phyloP scores from a whole-genome alignment of 2,113 vertebrate genomes.

The Ranitomeya imitator region DNA sequence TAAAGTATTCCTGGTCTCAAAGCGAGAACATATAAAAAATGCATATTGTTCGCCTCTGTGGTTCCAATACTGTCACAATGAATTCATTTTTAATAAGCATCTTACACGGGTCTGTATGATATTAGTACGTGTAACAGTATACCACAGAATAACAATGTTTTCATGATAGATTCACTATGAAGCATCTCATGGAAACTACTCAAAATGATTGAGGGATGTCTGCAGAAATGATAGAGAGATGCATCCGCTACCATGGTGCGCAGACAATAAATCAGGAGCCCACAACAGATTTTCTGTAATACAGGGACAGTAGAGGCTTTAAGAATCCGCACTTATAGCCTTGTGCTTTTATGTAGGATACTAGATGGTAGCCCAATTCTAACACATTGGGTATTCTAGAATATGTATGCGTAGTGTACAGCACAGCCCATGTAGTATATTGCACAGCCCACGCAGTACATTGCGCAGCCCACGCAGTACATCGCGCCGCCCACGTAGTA shows the following conservation, averaged over 20 bases:
- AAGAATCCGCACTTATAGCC: neutral
- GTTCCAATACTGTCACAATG: slow-evolving; percentile 5
- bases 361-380: too few species aligned
- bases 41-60: neutral
- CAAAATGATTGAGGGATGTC: slow-evolving; percentile 19
- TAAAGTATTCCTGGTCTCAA: slow-evolving; percentile 7
- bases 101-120: slow-evolving; percentile 11
- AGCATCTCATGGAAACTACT: slow-evolving; percentile 3
- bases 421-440: too few species aligned
- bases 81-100: slow-evolving; percentile 42
- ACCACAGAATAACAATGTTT: slow-evolving; percentile 18
- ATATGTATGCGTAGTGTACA: too few species aligned
- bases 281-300: neutral
- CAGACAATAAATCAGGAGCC: slow-evolving; percentile 5
- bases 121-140: neutral
- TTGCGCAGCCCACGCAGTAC: too few species aligned
- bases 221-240: neutral
- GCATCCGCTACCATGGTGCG: neutral
- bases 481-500: too few species aligned
- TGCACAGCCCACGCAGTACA: too few species aligned
- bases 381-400: too few species aligned
- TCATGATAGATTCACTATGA: slow-evolving; percentile 20
- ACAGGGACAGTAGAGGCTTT: neutral
- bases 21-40: slow-evolving; percentile 36
- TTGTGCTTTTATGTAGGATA: neutral